Base-by-base conservation (phyloP, 1,140 invertebrate species). In the Thaumetopoea pityocampa region DNA sequence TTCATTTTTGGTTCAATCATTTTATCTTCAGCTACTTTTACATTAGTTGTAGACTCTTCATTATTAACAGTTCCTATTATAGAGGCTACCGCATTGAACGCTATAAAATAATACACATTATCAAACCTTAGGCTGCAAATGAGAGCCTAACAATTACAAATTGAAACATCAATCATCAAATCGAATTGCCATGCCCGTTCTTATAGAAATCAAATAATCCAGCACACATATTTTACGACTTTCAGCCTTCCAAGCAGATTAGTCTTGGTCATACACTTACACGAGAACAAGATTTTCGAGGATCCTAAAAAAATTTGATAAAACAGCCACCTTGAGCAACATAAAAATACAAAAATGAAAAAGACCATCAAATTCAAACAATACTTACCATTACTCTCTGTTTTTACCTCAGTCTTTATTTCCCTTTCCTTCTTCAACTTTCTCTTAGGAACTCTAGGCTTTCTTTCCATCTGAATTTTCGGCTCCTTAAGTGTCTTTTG, bases 31-130 rank as follows among this genome's bases (percentile, higher is more conserved):
- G 11, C 23, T 12, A 23, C 8, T 5, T 17, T 26, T 9, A 29
- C 15, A 1, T 4, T 1, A 10, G 6, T 6, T 14, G 17, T 2
- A 10, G 20, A 5, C 19, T 53, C 46, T n/a, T 51, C 43, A 43
- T 67, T 55, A 2, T 23, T 34, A 7, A 67, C 38, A 19, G 70
- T 73, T 15, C 74, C 77, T 17, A 77, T 79, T 27, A 81, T 79
- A 11, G 77, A 77, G 4, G 78, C 78, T 12, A 82, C 68, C 7
- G 77, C 77, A 56, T 76, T 20, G 10, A 23, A 14, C 1, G 19
- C 72, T 77, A 36, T n/a, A 20, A 45, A 52, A 41, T 27, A 15
- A 36, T 41, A n/a, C n/a, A n/a, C n/a, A 18, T 20, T 12, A 32
- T 19, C 6, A n/a, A 44, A 26, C 1, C 16, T 11, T 3, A 11